phyloP scores from a whole-genome alignment of 2,888 invertebrate genomes.

The Oscheius onirici region DNA sequence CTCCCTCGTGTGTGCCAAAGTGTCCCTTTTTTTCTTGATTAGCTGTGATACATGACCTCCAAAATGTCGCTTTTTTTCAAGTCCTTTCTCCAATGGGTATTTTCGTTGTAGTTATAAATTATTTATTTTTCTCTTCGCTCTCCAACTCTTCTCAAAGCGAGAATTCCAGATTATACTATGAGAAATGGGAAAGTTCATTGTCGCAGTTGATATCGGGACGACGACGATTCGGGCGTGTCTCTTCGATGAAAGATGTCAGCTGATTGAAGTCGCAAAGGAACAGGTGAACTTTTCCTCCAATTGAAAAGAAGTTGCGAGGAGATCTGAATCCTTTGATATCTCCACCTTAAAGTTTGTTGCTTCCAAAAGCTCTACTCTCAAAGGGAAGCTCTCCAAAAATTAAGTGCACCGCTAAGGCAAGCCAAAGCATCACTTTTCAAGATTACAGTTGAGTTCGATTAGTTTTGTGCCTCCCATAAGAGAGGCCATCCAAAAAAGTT shows the following conservation, averaged over 20 bases:
- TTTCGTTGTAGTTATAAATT: constrained; percentile 11
- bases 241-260: constrained; percentile 50
- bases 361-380: too few species aligned
- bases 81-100: constrained; percentile 19
- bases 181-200: constrained; percentile 33
- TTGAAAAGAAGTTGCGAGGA: too few species aligned
- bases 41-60: constrained; percentile 26
- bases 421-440: too few species aligned
- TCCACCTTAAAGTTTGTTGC: too few species aligned
- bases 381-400: too few species aligned
- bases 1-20: background rate
- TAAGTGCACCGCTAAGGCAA: too few species aligned
- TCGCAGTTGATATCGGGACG: constrained; percentile 65
- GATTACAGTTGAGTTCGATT: too few species aligned
- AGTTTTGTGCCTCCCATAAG: too few species aligned
- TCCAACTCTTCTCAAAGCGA: background rate
- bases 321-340: too few species aligned
- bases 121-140: constrained; percentile 1
- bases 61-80: constrained; percentile 9
- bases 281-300: constrained; percentile 27
- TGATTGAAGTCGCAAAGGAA: constrained; percentile 37
- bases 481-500: too few species aligned
- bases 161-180: constrained; percentile 7
- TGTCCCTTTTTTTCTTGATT: background rate
- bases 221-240: constrained; percentile 64